phyloP scores from a whole-genome alignment of 2,113 vertebrate genomes.

The Rhizomys pruinosus region DNA sequence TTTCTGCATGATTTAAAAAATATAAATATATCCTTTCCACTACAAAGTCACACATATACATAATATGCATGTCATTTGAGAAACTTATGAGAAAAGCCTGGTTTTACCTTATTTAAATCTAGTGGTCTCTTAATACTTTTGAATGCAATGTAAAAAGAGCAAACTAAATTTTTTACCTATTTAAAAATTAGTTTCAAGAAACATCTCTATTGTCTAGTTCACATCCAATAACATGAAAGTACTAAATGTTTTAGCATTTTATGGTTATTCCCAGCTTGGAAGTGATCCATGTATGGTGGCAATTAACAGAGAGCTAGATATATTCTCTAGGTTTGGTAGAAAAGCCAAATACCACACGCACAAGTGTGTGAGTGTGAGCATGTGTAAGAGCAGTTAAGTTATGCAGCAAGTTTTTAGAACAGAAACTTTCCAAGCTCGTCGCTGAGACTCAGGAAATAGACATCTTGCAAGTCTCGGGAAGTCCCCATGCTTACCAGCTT shows the following conservation, averaged over 20 bases:
- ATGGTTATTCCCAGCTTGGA: not conserved
- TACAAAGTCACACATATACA: not conserved
- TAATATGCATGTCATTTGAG: not conserved
- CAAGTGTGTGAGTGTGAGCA: not conserved
- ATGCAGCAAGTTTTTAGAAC: not conserved
- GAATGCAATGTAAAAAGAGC: not conserved
- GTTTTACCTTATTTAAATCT: not conserved
- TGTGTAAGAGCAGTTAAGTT: too few species aligned
- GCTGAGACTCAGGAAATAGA: not conserved
- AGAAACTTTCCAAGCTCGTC: not conserved
- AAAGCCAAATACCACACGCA: not conserved
- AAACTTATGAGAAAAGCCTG: not conserved
- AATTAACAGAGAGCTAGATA: not conserved
- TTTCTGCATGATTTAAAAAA: not conserved
- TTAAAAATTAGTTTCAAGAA: not conserved
- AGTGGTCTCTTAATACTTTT: not conserved
- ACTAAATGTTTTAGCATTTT: not conserved
- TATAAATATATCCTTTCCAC: not conserved
- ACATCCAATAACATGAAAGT: not conserved
- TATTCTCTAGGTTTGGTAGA: not conserved
- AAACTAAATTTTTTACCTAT: not conserved
- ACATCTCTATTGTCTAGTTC: not conserved
- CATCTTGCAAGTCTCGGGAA: not conserved
- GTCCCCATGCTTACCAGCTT: not conserved
- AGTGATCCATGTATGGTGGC: not conserved